Percentiles rank a stretch among this genome's conserved stretches.
Evolutionary conservation across 1,140 invertebrate species (phyloP).

Genomic region (Ips typographus): DNA sequence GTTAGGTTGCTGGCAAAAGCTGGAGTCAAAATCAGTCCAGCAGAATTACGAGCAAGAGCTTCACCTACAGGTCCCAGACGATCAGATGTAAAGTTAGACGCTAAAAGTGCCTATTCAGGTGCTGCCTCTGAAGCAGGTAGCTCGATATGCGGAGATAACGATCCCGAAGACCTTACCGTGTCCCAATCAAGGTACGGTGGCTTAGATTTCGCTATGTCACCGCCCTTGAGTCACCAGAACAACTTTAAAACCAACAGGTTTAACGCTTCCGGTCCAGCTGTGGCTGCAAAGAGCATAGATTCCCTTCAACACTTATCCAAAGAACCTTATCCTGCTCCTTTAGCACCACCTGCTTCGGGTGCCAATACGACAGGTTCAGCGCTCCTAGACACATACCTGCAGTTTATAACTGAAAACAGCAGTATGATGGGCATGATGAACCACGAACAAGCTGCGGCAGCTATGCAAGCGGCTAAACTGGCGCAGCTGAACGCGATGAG

Average conservation of each 20-base stretch:
- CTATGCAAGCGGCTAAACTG: conserved; percentile 60
- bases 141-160: conserved; percentile 72
- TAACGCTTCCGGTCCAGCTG: conserved; percentile 59
- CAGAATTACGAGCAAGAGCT: conserved; percentile 75
- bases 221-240: conserved; percentile 49
- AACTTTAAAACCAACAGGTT: conserved; percentile 48
- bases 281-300: conserved; percentile 66
- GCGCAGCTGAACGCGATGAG: conserved; percentile 70
- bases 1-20: conserved; percentile 76
- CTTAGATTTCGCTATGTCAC: conserved; percentile 55
- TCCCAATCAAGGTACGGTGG: conserved; percentile 55
- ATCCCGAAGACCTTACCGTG: conserved; percentile 78
- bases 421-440: conserved; percentile 58
- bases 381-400: conserved; percentile 79
- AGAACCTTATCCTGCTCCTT: conserved; percentile 56
- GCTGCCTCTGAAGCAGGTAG: conserved; percentile 68
- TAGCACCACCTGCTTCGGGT: conserved; percentile 51
- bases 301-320: conserved; percentile 54
- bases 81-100: conserved; percentile 73
- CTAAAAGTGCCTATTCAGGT: conserved; percentile 58
- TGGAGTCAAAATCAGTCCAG: conserved; percentile 81
- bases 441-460: conserved; percentile 50
- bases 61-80: conserved; percentile 81
- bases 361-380: conserved; percentile 66
- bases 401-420: conserved; percentile 80